Base-by-base conservation (phyloP, 2,113 vertebrate species). In the Stegastes partitus region DNA sequence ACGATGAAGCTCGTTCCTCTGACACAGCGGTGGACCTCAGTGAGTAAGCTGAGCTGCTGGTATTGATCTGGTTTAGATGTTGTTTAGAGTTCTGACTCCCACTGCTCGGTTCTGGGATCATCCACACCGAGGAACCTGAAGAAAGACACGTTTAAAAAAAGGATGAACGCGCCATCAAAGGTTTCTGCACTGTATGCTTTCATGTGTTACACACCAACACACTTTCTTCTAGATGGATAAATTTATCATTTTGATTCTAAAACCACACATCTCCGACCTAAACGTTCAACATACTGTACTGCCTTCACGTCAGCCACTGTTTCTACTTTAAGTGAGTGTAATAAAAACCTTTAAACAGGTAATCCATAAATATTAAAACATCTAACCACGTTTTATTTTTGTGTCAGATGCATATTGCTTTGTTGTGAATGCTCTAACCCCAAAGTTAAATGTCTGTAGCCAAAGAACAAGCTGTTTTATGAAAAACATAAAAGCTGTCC, bases 41-140 rank as follows among this genome's bases (percentile, higher is more conserved):
- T 23, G 67, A 65, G 21, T 62, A 80, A 57, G 75, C 49, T 11
- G 55, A 75, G 44, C 56, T 87, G 11, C 80, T 64, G 50, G 28
- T 66, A 55, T 31, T 55, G 78, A 78, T 89, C 58, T 72, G 80
- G 68, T 91, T 82, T 68, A 23, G 61, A 81, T 31, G 34, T 6
- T 28, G 50, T 51, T 66, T 50, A n/a, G 58, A 58, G 26, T 51
- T 37, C 21, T 61, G 47, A 58, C 56, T 89, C 79, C 65, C 57
- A 70, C 53, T 77, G 79, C 71, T 69, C 62, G 57, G 62, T 83
- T 74, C 18, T 78, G 84, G 81, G 74, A 56, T 82, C 68, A 83
- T 90, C 82, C 89, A 91, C 62, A 74, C 57, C 22, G 72, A 91
- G 54, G 91, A 90, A 80, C 77, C 91, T 95, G 71, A 81, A 88